These are phyloP conservation scores for Megaleporinus macrocephalus DNA, from an alignment of 2,113 vertebrate species.

Conservation along the genomic window DNA sequence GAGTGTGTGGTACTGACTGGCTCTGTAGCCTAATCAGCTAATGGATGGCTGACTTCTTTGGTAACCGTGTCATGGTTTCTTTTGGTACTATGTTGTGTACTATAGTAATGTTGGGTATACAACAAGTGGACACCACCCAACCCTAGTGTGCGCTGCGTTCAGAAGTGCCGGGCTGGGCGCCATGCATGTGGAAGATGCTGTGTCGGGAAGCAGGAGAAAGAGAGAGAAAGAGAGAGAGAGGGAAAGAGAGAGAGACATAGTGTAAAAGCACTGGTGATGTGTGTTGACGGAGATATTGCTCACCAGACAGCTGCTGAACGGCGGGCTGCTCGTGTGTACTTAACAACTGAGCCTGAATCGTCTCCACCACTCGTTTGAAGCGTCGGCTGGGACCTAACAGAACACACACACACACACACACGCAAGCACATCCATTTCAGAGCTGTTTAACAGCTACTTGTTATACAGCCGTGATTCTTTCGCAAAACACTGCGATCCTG, in stretches of 20 bases:
- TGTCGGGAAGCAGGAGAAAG: conserved; percentile 20
- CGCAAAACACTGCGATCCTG: not conserved
- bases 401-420: conserved; percentile 27
- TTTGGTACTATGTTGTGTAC: too few relatives aligned
- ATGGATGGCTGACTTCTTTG: too few relatives aligned
- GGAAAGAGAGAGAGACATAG: conserved; percentile 27
- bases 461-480: not conserved
- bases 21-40: too few relatives aligned
- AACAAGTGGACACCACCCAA: too few relatives aligned
- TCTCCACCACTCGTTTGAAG: conserved; percentile 98
- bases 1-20: too few relatives aligned
- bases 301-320: conserved; percentile 93
- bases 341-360: conserved; percentile 97
- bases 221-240: conserved; percentile 4
- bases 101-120: too few relatives aligned
- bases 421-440: not conserved
- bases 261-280: conserved; percentile 19
- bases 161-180: conserved; percentile 40
- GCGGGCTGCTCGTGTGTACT: conserved; percentile 92
- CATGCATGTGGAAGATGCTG: conserved; percentile 57
- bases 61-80: too few relatives aligned
- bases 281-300: conserved; percentile 65
- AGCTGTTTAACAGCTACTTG: not conserved
- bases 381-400: conserved; percentile 93
- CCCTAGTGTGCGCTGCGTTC: conserved; percentile 2